Base-by-base conservation (phyloP, 2,888 invertebrate genomes). In the Acleris literana region DNA sequence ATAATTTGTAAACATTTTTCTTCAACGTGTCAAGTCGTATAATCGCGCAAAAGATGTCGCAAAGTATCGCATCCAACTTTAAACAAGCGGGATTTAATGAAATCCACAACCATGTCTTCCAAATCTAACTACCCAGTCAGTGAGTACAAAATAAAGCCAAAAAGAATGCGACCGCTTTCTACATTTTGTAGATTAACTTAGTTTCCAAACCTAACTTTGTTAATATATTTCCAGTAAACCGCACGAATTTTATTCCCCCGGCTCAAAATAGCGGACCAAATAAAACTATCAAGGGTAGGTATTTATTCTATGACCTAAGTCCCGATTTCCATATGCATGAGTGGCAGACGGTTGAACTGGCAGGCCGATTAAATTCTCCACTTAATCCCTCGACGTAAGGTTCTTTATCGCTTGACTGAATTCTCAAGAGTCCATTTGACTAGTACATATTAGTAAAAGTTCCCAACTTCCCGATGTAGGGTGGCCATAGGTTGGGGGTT, bases 361-460 rank as follows among this genome's bases (percentile, higher is more conserved):
- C 69, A 73, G 67, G 57, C 66, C 68, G 76, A 80, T 78, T 72
- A 76, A 72, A 83, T 78, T 82, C 74, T 83, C 76, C 69, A 78
- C 78, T 75, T 88, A 82, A 78, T 58, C 67, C 75, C 59, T 69
- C 71, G 74, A 68, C 67, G 70, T 84, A 88, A 77, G 80, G 85
- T 75, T 73, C 76, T 75, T 82, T 86, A 86, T 92, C 77, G 80
- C 74, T 77, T 77, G 81, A 72, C 71, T 70, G 69, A 74, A 80
- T 74, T 76, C 88, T 85, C 89, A 78, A 85, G 89, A 88, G 90
- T 88, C 90, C 90, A 91, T 92, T 91, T 92, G 91, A 90, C 91
- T 92, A 89, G 88, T 82, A 84, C 86, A 86, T 88, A 92, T 92
- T 91, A 91, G 90, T 91, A 90, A 91, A 90, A 90, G 88, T 88